Evolutionary conservation across 2,113 vertebrate species (phyloP), one percentile per base, ranked within the genome.

Genomic region (Brienomyrus longianalis): DNA sequence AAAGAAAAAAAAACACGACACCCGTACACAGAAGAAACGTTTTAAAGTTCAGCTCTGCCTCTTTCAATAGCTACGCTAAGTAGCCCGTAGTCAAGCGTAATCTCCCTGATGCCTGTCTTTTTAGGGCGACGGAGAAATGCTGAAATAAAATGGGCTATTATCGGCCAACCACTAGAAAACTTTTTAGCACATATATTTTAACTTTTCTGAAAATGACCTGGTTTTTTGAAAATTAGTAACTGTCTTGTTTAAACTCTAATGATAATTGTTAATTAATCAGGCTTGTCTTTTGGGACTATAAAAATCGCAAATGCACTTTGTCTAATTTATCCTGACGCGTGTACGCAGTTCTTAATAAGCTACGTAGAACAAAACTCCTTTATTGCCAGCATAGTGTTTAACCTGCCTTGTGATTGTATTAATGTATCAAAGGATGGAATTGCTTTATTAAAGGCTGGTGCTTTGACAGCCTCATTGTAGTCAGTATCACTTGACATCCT

Each of bases 181-280:
- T 50, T 86, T 86, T 86, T 50, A 84, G 10, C 47, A 47, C 83
- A 86, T n/a, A 27, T 50, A 50, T 86, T 50, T 48, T 86, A 86
- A 48, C 83, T 50, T 86, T 50, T 86, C 45, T 50, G 45, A 51
- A 86, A 86, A 48, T 48, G 83, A 86, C 83, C 83, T 86, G 83
- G 83, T 50, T 86, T 85, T 50, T 50, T 51, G 83, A 85, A 77
- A n/a, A 85, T 85, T 31, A 85, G 83, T 15, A 50, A 85, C 27
- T 85, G 83, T 85, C 83, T 86, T 86, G 45, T 48, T 86, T 86
- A 86, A 86, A 86, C 48, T 50, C 21, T 86, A 50, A 86, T 86
- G 83, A 48, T 80, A 80, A 86, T 86, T 48, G 45, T 86, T 50
- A 48, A 80, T 85, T 85, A 50, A 48, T 86, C 83, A 86, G 31